Base-by-base conservation (phyloP, 1,140 invertebrate genomes). In the Drosophila micromelanica region DNA sequence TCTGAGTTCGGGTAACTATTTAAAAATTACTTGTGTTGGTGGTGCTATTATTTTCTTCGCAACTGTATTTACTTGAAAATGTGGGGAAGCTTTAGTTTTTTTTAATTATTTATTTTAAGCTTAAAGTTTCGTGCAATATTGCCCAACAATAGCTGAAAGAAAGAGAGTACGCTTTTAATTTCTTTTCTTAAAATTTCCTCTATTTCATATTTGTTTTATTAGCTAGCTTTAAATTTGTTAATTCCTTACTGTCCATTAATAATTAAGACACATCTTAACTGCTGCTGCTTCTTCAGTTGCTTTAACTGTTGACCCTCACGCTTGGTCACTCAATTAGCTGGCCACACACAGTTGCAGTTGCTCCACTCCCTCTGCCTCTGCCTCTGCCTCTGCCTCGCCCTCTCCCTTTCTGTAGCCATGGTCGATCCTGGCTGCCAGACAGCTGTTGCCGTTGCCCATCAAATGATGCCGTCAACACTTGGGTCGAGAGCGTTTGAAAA, bases 251-350 rank as follows among this genome's bases (percentile, higher is more conserved):
- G 23, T 32, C 42, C 52, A 13, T 46, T 51, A 30, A 9, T 55
- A 73, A 73, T 73, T 68, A 68, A 60, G 70, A 46, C n/a, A 55
- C 60, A 32, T 60, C 59, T 27, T 38, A 48, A 32, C 63, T 52
- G 46, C 4, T 37, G 32, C 52, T 45, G 15, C 11, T 69, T 51
- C n/a, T 48, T 37, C 32, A 13, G 20, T 38, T 54, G 48, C 15
- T 35, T 46, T 45, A 57, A 27, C 64, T 60, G 68, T 73, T 73
- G 63, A 73, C 70, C 70, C 70, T 73, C 55, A 68, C 49, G 70
- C 63, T 73, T 68, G 63, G 70, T 73, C 65, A 69, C 65, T 73
- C 65, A 73, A 73, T 73, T 73, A 62, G 65, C 38, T 42, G 64
- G 51, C 64, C 71, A 69, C 71, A 73, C 71, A 73, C 71, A 69